Evolutionary conservation across 2,113 vertebrate genomes (phyloP), one percentile per base, ranked within the genome.

Genomic region (Oophaga pumilio): DNA sequence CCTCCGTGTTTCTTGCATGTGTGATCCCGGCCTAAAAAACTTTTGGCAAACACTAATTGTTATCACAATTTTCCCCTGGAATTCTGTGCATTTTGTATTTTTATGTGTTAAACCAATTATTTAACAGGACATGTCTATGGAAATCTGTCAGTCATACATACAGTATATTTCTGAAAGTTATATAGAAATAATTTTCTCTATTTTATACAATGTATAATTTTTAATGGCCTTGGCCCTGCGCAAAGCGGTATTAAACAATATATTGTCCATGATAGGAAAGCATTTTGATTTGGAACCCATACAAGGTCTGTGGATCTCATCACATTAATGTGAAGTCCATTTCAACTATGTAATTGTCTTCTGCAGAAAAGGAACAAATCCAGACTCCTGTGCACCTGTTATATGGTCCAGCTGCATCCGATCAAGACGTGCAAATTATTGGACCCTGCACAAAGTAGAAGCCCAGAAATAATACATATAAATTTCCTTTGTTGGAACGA

Each of bases 401-500:
- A 28, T 66, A 57, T 62, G n/a, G 76, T 77, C 85, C 87, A 88
- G 80, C 87, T 88, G 87, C 81, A 77, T 57, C n/a, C 68, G 74
- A 77, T 88, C 26, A 88, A 76, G 87, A 57, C 71, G 77, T 88
- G 78, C 69, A 82, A 71, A 76, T 88, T 50, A 68, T 50, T 88
- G 86, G 80, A 83, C 86, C 85, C 24, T 69, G 60, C 52, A 64
- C 62, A 11, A 68, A 74, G 76, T 84, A 53, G 24, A 60, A 43
- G 18, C 57, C 59, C 73, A 52, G 71, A 62, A 88, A 76, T 77
- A 88, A 88, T 88, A 88, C 71, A 84, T 24, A 77, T 76, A 77
- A 52, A 87, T 82, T 52, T 83, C 68, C 56, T 76, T 76, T 88
- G 86, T 88, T 88, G 80, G 87, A 76, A 76, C 52, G 71, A 68